Conservation (phyloP, 2,797 vertebrate genomes). For the Ctenopoma kingsleyae region DNA sequence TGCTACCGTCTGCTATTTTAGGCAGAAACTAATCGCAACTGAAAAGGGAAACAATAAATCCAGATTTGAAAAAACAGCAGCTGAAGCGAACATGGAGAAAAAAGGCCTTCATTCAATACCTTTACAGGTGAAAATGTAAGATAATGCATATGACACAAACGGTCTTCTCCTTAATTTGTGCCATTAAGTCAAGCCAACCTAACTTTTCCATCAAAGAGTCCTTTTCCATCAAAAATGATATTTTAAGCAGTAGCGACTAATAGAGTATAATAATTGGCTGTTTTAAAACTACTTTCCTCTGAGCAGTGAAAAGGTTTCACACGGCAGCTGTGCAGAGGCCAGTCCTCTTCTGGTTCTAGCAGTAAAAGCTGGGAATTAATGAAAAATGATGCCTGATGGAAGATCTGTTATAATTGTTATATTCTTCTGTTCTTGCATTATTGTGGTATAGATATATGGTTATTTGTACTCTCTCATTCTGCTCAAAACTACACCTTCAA, state of each 20-base stretch:
- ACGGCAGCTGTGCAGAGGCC: conserved; percentile 1
- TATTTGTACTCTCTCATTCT: conserved; percentile 2
- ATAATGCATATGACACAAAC: conserved; percentile 50
- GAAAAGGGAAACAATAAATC: conserved; percentile 61
- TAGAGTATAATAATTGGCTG: conserved; percentile 48
- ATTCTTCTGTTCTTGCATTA: background rate
- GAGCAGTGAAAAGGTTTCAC: conserved; percentile 34
- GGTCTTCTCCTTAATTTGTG: conserved; percentile 25
- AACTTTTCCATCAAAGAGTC: conserved; percentile 52
- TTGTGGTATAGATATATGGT: background rate
- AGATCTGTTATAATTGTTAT: conserved; percentile 31
- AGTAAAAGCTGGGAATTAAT: conserved; percentile 21
- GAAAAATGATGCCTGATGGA: conserved; percentile 27
- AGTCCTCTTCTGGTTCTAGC: conserved; percentile 20
- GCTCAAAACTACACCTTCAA: conserved; percentile 11
- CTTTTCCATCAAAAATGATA: conserved; percentile 57
- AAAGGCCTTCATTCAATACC: conserved; percentile 38
- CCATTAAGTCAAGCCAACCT: conserved; percentile 34
- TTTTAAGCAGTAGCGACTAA: conserved; percentile 42
- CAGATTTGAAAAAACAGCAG: conserved; percentile 34
- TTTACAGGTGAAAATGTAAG: conserved; percentile 66
- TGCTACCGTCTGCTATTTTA: conserved; percentile 68
- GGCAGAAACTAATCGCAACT: conserved; percentile 47
- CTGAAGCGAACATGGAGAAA: conserved; percentile 5
- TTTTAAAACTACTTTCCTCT: conserved; percentile 30